phyloP scores from a whole-genome alignment of 1,140 invertebrate species.

The Protaetia brevitarsis region DNA sequence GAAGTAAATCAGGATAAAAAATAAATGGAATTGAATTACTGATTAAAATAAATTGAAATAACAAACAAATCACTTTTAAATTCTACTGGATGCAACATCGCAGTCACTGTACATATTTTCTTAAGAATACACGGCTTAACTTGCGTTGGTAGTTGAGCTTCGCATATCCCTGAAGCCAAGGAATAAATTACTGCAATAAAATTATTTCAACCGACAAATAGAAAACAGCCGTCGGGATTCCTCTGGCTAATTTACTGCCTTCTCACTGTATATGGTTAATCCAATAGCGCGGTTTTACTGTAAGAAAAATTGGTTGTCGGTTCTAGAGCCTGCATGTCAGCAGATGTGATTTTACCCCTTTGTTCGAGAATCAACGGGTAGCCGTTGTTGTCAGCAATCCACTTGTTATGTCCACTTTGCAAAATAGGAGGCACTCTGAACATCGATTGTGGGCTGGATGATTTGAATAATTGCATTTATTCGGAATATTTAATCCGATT shows the following conservation, averaged over 20 bases:
- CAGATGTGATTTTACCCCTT: background rate
- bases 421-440: background rate
- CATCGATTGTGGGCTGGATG: background rate
- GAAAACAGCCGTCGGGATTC: background rate
- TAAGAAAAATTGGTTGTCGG: background rate
- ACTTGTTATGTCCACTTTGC: background rate
- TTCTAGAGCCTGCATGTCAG: background rate
- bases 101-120: too few species aligned
- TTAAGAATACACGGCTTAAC: too few species aligned
- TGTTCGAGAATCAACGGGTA: background rate
- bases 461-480: conserved; percentile 11
- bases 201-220: background rate
- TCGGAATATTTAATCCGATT: background rate
- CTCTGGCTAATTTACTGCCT: conserved; percentile 3
- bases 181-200: background rate
- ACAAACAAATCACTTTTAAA: too few species aligned
- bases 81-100: too few species aligned
- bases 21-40: too few species aligned
- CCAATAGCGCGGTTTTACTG: background rate
- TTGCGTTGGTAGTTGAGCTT: too few species aligned
- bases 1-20: too few species aligned
- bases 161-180: too few species aligned
- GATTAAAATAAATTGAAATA: too few species aligned
- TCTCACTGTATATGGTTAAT: background rate
- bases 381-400: background rate